Base-by-base conservation (phyloP, 2,797 vertebrate species). In the Darevskia mixta region DNA sequence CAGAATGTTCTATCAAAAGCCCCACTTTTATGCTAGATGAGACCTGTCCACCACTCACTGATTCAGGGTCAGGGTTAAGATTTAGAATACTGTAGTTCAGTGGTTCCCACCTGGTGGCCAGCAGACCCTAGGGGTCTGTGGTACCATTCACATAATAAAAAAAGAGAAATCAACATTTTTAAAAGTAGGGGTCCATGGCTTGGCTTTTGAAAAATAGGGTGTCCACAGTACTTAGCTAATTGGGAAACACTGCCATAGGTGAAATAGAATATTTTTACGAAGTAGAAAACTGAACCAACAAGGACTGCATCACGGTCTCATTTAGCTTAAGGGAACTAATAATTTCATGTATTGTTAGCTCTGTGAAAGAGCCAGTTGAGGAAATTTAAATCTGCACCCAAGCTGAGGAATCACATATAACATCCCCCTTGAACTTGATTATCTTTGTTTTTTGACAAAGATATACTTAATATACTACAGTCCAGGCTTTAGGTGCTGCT, bases 251-350 rank as follows among this genome's bases (percentile, higher is more conserved):
- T 55, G 13, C 13, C 49, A 55, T 25, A 41, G 27, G 58, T 8
- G 25, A 55, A 86, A 41, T 35, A 73, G 11, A 87, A 81, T 72
- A 15, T 55, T 9, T 9, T 79, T 69, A 80, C 58, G 25, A 91
- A 87, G 66, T 38, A 3, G 78, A 72, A 23, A 82, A 80, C 4
- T 3, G 83, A 1, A 88, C 27, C 5, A 83, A 82, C 10, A 84
- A 1, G 0, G 35, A 71, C 18, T 72, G 8, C 64, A 23, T 0
- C 79, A 8, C 9, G 64, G 72, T 75, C 4, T 58, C 0, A 0
- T 77, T 87, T 76, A 32, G 86, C 86, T 82, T 23, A 43, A 87
- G 69, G 79, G 79, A 81, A 81, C 45, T 61, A 72, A 87, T 61
- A 87, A 35, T 81, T 64, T 64, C n/a, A 87, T 87, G 29, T 75